phyloP scores from a whole-genome alignment of 2,888 invertebrate species.

The Drosophila niveifrons region DNA sequence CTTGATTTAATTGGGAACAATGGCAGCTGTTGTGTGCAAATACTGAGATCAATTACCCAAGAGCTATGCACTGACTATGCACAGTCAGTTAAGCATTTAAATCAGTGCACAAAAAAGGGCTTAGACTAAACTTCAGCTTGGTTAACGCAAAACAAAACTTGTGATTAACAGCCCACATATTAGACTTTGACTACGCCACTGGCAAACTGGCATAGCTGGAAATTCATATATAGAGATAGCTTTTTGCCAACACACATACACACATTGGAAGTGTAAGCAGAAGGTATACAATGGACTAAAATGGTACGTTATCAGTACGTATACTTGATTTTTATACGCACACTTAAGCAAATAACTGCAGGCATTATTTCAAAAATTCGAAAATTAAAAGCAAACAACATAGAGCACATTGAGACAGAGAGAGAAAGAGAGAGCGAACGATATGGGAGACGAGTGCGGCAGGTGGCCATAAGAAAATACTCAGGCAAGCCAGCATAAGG shows the following conservation, averaged over 20 bases:
- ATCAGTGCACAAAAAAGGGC: not conserved
- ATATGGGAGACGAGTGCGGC: conserved; percentile 21
- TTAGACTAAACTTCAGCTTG: not conserved
- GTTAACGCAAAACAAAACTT: not conserved
- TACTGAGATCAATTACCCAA: conserved; percentile 25
- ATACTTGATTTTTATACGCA: conserved; percentile 81
- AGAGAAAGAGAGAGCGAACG: not conserved
- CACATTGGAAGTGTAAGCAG: conserved; percentile 19
- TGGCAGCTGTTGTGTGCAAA: conserved; percentile 36
- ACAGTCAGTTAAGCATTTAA: conserved; percentile 13
- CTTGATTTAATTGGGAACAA: conserved; percentile 51
- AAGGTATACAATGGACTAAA: conserved; percentile 57
- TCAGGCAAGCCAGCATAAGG: conserved; percentile 23
- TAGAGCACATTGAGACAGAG: conserved; percentile 39
- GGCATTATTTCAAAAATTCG: conserved; percentile 80
- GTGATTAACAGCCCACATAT: not conserved
- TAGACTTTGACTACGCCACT: conserved; percentile 36
- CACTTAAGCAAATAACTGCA: conserved; percentile 79
- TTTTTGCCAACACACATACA: conserved; percentile 16
- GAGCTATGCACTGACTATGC: conserved; percentile 6
- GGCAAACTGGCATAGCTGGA: conserved; percentile 23
- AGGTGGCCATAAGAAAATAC: conserved; percentile 66
- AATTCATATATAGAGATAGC: conserved; percentile 13
- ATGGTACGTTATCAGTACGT: conserved; percentile 74
- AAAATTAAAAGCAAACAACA: conserved; percentile 80